Conservation (phyloP, 2,888 invertebrate species). For the Nineta flava region DNA sequence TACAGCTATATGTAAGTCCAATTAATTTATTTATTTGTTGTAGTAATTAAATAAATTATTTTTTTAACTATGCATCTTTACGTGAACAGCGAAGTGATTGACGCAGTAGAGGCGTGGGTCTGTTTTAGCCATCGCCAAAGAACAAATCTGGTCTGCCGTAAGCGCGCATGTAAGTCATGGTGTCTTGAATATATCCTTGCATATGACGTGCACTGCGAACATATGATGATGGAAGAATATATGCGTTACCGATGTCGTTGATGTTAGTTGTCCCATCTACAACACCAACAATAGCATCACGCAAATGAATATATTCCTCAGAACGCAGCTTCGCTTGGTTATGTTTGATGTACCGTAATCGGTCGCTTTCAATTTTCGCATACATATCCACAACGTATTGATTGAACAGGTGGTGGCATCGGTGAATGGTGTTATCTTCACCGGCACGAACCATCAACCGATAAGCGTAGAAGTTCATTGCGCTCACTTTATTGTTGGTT, state of each 20-base stretch:
- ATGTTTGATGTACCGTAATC: constrained; percentile 17
- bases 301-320: constrained; percentile 18
- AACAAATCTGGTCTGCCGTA: constrained; percentile 20
- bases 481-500: constrained; percentile 14
- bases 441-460: constrained; percentile 14
- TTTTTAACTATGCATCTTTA: no score
- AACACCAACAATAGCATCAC: constrained; percentile 13
- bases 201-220: constrained; percentile 17
- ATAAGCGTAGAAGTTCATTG: constrained; percentile 17
- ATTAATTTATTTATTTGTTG: no score
- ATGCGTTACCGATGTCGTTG: constrained; percentile 13
- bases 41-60: no score
- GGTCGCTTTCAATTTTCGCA: constrained; percentile 21
- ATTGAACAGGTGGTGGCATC: constrained; percentile 17
- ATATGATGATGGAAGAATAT: constrained; percentile 15
- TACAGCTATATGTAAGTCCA: no score
- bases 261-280: constrained; percentile 9
- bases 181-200: constrained; percentile 19
- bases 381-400: constrained; percentile 23
- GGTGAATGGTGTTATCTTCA: constrained; percentile 13
- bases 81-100: no score
- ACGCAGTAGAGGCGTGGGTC: no score
- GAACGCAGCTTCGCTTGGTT: constrained; percentile 19
- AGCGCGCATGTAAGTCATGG: constrained; percentile 19
- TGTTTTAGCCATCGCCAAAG: no score